Percentiles rank a stretch among this genome's conserved stretches.
Evolutionary conservation across 1,140 invertebrate genomes (phyloP).

Genomic region (Megalonaias nervosa): DNA sequence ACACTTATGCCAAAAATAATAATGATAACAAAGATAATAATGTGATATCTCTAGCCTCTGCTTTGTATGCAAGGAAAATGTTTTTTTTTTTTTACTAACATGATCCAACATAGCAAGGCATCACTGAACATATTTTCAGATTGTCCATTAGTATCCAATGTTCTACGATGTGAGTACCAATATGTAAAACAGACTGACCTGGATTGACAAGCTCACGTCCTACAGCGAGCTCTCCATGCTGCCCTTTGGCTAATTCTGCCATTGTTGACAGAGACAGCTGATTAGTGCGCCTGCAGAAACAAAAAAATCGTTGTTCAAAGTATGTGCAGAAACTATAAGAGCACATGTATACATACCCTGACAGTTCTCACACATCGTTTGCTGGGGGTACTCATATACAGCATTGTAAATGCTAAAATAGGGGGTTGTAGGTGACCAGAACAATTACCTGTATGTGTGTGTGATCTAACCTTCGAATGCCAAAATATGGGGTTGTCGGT

Average conservation of each 20-base stretch:
- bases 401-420: no score
- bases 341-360: no score
- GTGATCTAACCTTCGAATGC: no score
- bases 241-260: slow-evolving; percentile 71
- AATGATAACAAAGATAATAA: no score
- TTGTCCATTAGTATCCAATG: not conserved
- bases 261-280: slow-evolving; percentile 72
- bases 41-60: no score
- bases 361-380: no score
- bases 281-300: slow-evolving; percentile 65
- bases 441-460: no score
- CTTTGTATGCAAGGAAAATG: no score
- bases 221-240: slow-evolving; percentile 71
- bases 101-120: not conserved
- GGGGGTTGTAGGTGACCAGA: no score
- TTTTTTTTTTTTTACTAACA: not conserved
- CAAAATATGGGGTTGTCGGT: no score
- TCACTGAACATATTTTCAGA: not conserved
- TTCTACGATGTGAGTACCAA: not conserved
- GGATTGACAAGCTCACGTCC: slow-evolving; percentile 68
- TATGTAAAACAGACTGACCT: slow-evolving; percentile 43
- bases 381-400: no score
- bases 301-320: not conserved
- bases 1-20: no score
- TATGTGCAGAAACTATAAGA: not conserved